phyloP scores from a whole-genome alignment of 2,113 vertebrate species.

The Chascanopsetta lugubris region DNA sequence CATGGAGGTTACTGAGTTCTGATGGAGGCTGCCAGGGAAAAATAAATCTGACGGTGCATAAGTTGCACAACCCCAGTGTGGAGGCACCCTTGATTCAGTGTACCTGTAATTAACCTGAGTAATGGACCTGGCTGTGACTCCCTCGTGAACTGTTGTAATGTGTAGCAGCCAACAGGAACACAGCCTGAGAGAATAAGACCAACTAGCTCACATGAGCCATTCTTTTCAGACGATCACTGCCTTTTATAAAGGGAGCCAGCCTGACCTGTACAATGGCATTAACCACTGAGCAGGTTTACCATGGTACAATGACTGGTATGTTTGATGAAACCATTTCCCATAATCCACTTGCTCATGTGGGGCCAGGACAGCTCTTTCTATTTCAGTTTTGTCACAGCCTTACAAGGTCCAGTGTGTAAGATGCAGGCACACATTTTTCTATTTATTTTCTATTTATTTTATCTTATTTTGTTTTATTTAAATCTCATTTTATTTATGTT shows the following conservation, averaged over 20 bases:
- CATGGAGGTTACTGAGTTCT: neutral
- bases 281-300: constrained; percentile 20
- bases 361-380: neutral
- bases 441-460: too few relatives aligned
- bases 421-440: too few relatives aligned
- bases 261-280: neutral
- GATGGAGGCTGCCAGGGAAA: neutral
- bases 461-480: too few relatives aligned
- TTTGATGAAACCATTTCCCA: neutral
- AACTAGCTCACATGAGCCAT: too few relatives aligned
- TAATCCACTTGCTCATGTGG: neutral
- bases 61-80: constrained; percentile 1
- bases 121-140: neutral
- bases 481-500: too few relatives aligned
- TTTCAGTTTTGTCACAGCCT: too few relatives aligned
- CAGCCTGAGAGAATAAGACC: neutral
- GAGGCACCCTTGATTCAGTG: neutral
- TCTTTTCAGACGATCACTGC: neutral
- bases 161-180: neutral
- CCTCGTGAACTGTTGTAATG: too few relatives aligned
- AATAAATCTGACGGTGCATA: neutral
- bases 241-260: neutral
- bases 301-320: neutral
- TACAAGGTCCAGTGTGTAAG: too few relatives aligned
- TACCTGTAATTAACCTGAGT: neutral